Conservation (phyloP, 2,888 invertebrate genomes). For the Pristionchus maxplancki region DNA sequence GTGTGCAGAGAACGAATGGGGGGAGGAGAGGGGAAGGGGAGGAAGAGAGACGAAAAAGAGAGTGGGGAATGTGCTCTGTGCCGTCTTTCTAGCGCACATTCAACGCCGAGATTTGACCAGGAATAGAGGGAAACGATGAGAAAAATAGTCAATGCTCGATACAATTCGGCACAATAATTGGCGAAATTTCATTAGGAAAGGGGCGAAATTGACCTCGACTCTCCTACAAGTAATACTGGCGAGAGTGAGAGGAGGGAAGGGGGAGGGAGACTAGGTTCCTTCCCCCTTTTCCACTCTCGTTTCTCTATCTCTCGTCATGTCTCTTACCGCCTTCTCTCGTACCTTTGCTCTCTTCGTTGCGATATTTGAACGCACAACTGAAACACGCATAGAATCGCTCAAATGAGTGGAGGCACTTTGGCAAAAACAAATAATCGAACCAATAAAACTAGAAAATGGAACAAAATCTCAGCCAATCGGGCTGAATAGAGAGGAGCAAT, state of each 20-base stretch:
- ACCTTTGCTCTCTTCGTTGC: neutral
- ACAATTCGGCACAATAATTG: neutral
- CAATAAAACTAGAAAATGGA: neutral
- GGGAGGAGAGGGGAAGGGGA: neutral
- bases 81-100: neutral
- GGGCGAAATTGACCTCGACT: neutral
- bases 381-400: neutral
- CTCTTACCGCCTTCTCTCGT: neutral
- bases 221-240: neutral
- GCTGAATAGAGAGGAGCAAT: neutral
- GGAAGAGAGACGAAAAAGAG: neutral
- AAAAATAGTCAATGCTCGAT: neutral
- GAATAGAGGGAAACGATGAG: neutral
- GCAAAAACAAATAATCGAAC: neutral
- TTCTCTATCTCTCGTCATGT: neutral
- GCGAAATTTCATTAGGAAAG: neutral
- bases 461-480: neutral
- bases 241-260: conserved; percentile 2
- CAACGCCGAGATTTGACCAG: neutral
- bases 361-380: conserved; percentile 31
- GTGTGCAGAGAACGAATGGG: conserved; percentile 26
- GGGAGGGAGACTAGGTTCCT: conserved; percentile 21
- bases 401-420: neutral
- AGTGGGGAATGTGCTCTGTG: conserved; percentile 31
- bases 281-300: neutral